Evolutionary conservation across 2,797 vertebrate genomes (phyloP).

Genomic region (Echeneis naucrates): DNA sequence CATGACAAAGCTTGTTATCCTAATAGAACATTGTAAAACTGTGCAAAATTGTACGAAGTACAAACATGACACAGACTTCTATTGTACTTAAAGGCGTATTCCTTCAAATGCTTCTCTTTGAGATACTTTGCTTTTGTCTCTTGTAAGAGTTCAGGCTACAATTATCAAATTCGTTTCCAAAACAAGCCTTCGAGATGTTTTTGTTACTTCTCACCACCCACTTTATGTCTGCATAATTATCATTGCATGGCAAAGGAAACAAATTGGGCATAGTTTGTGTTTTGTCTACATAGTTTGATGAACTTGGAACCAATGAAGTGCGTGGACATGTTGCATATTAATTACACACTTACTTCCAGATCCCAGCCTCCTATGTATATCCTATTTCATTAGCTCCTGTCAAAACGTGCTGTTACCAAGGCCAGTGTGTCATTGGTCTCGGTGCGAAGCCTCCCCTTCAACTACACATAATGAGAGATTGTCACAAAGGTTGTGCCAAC

Average conservation of each 20-base stretch:
- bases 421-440: conserved; percentile 68
- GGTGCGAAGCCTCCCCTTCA: conserved; percentile 47
- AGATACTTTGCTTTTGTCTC: conserved; percentile 23
- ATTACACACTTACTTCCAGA: conserved; percentile 16
- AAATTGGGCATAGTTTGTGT: not conserved
- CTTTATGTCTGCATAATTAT: conserved; percentile 38
- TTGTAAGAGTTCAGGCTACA: conserved; percentile 10
- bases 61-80: conserved; percentile 19
- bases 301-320: conserved; percentile 14
- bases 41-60: conserved; percentile 18
- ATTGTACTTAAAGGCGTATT: conserved; percentile 4
- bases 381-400: conserved; percentile 37
- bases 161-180: conserved; percentile 24
- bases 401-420: conserved; percentile 44
- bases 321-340: not conserved
- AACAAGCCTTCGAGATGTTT: conserved; percentile 29
- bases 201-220: conserved; percentile 25
- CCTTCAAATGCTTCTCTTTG: conserved; percentile 26
- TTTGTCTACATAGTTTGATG: not conserved
- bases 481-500: conserved; percentile 58
- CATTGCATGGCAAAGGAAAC: conserved; percentile 16
- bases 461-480: conserved; percentile 72
- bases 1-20: conserved; percentile 62
- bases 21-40: conserved; percentile 10
- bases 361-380: not conserved